Conservation (phyloP, 37 sponge, comb jelly and placozoan genomes). For the Spongia lamella region DNA sequence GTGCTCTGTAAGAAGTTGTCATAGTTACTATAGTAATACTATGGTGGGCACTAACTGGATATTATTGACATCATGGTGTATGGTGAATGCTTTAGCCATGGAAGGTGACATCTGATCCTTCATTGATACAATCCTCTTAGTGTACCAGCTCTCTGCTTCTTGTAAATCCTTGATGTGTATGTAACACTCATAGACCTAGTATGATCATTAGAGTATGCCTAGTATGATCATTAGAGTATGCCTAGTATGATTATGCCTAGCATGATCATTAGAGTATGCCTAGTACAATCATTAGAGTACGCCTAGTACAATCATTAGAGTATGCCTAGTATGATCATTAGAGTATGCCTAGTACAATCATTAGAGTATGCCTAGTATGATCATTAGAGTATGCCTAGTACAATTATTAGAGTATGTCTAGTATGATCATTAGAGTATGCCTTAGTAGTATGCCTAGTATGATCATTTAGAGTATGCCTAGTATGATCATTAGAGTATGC, state of each 20-base stretch:
- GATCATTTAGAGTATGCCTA: background rate
- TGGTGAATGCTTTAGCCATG: conserved; percentile 26
- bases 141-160: conserved; percentile 67
- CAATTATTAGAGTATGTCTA: too few relatives aligned
- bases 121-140: conserved; percentile 23
- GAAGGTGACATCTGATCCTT: conserved; percentile 10
- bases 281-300: background rate
- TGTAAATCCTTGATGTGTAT: conserved; percentile 64
- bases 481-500: background rate
- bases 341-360: too few relatives aligned
- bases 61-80: conserved; percentile 64
- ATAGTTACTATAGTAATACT: background rate
- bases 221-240: too few relatives aligned
- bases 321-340: background rate
- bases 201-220: too few relatives aligned
- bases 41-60: conserved; percentile 38
- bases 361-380: too few relatives aligned
- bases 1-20: conserved; percentile 32
- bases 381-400: too few relatives aligned
- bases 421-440: background rate
- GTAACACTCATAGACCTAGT: conserved; percentile 83
- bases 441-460: too few relatives aligned
- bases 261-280: too few relatives aligned
- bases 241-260: too few relatives aligned
- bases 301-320: background rate